These are phyloP conservation scores for Apis dorsata DNA, from an alignment of 1,140 invertebrate species.

Conservation along the genomic window DNA sequence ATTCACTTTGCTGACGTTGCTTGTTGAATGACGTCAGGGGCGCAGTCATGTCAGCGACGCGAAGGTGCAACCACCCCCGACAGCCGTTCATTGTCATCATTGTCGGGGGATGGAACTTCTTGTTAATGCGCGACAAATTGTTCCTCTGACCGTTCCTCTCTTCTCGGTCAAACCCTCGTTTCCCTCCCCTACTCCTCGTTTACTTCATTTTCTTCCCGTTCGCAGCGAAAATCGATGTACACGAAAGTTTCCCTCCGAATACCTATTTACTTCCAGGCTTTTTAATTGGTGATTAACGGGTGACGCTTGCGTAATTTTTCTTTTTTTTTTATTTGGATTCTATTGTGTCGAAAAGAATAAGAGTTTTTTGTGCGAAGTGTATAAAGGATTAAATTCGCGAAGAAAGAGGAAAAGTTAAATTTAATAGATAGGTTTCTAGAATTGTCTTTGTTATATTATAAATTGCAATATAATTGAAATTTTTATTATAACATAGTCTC, in stretches of 20 bases:
- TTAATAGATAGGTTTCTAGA: no score
- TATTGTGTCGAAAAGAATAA: no score
- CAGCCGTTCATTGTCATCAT: conserved; percentile 13
- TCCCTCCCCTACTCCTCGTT: background rate
- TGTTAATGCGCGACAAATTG: conserved; percentile 36
- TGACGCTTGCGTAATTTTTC: background rate
- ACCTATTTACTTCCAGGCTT: no score
- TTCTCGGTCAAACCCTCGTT: background rate
- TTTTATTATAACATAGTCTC: no score
- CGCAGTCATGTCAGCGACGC: conserved; percentile 43
- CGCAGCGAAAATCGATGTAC: background rate
- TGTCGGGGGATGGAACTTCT: background rate
- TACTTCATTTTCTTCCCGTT: background rate
- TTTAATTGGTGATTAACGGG: background rate
- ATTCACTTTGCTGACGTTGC: conserved; percentile 55
- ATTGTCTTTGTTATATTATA: no score
- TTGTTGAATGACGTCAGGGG: conserved; percentile 31
- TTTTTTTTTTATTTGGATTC: no score
- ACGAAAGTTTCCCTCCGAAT: background rate
- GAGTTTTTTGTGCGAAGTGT: no score
- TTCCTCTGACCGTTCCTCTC: conserved; percentile 3
- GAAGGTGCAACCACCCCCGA: conserved; percentile 24
- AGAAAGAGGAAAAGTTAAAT: no score
- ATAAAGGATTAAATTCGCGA: no score
- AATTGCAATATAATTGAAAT: no score